These are phyloP conservation scores for Epinotia bilunana DNA, from an alignment of 2,888 invertebrate genomes.

Conservation along the genomic window DNA sequence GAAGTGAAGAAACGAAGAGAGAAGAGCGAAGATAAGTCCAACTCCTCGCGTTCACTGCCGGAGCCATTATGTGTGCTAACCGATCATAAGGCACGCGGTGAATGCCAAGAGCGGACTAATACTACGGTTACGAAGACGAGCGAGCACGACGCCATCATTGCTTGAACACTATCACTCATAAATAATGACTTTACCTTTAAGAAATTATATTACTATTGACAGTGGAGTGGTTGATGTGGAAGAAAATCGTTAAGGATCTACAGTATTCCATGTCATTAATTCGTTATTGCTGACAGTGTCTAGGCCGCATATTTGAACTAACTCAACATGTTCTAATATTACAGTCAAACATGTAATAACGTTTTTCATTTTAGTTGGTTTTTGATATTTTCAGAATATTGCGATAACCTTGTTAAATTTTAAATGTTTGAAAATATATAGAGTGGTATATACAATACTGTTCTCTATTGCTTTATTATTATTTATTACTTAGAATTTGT, in stretches of 20 bases:
- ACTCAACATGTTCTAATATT: neutral
- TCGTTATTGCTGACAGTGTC: no score
- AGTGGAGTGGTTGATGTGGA: no score
- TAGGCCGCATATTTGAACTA: neutral
- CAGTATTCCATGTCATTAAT: no score
- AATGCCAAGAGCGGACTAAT: slow-evolving; percentile 98
- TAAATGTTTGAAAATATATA: no score
- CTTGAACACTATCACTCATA: neutral
- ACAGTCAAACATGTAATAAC: neutral
- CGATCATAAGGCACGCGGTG: slow-evolving; percentile 99
- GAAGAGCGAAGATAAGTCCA: slow-evolving; percentile 77
- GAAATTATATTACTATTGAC: no score
- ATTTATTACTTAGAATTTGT: no score
- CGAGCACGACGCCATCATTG: neutral
- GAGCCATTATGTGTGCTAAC: slow-evolving; percentile 92
- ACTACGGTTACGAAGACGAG: slow-evolving; percentile 53
- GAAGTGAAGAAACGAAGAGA: slow-evolving; percentile 48
- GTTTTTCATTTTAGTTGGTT: neutral
- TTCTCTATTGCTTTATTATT: no score
- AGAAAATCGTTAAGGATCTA: no score
- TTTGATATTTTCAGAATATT: neutral
- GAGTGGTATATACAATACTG: no score
- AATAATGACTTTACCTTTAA: no score
- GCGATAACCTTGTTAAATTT: neutral
- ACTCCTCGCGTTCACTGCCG: slow-evolving; percentile 98